Evolutionary conservation across 2,888 invertebrate species (phyloP).

Genomic region (Netelia inedita): DNA sequence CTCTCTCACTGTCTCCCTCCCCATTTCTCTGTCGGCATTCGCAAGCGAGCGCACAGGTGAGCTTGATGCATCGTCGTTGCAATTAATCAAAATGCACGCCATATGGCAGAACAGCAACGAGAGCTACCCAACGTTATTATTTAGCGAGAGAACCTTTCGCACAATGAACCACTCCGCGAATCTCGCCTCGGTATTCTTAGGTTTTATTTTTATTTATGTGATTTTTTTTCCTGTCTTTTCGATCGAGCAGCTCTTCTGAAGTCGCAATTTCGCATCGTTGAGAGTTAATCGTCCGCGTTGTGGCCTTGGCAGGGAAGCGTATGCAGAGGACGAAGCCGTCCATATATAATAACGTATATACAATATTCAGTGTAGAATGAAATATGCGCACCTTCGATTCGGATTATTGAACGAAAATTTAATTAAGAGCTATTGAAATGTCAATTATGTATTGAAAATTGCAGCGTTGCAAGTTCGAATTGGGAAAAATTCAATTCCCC

Average conservation of each 20-base stretch:
- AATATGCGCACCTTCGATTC: constrained; percentile 33
- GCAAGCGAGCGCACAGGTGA: constrained; percentile 70
- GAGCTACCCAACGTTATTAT: constrained; percentile 61
- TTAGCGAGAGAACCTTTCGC: constrained; percentile 51
- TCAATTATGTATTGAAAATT: background rate
- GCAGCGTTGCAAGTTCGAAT: background rate
- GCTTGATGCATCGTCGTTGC: constrained; percentile 69
- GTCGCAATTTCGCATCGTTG: constrained; percentile 64
- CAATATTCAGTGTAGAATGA: constrained; percentile 3
- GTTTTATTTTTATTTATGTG: constrained; percentile 10
- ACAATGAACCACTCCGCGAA: constrained; percentile 63
- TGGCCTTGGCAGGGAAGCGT: constrained; percentile 61
- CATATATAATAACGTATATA: background rate
- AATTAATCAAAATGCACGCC: constrained; percentile 79
- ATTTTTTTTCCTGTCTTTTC: constrained; percentile 28
- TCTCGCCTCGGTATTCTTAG: constrained; percentile 42
- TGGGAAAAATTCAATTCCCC: background rate
- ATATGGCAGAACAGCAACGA: constrained; percentile 75
- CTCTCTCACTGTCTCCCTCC: background rate
- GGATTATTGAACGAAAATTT: constrained; percentile 47
- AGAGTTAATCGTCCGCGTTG: constrained; percentile 60
- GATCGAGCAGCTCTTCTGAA: constrained; percentile 49
- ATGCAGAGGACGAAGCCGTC: constrained; percentile 52
- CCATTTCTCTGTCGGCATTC: constrained; percentile 21
- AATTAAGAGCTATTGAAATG: constrained; percentile 39